Conservation (phyloP, 2,888 invertebrate species). For the Campoplex capitator region DNA sequence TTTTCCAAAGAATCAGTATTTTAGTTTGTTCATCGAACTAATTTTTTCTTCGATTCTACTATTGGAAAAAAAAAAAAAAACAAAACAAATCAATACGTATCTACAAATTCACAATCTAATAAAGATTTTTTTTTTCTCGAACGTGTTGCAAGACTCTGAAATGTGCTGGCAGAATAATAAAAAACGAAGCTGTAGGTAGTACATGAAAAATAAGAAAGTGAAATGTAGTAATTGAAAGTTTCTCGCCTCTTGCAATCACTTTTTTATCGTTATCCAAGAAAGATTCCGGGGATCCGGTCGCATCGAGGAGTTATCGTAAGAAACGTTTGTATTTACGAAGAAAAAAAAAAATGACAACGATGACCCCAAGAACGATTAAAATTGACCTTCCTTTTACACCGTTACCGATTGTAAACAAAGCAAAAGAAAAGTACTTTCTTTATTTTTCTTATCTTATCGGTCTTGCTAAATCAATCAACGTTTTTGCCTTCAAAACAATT, state of each 20-base stretch:
- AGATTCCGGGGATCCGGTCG: background rate
- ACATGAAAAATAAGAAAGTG: background rate
- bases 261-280: background rate
- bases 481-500: background rate
- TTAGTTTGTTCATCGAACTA: no score
- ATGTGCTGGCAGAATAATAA: no score
- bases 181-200: no score
- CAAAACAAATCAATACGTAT: no score
- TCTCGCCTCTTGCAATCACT: background rate
- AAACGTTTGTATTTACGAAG: constrained; percentile 9
- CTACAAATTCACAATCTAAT: no score
- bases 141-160: no score
- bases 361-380: constrained; percentile 40
- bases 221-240: background rate
- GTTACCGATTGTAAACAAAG: constrained; percentile 14
- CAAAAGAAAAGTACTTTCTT: constrained; percentile 4
- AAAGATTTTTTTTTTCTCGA: no score
- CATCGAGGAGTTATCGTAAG: constrained; percentile 12
- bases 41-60: no score
- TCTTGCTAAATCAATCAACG: constrained; percentile 31
- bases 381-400: constrained; percentile 31
- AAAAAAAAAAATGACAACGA: background rate
- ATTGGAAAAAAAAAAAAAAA: no score
- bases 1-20: no score
- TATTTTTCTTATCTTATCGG: constrained; percentile 16